Percentiles rank a stretch among this genome's conserved stretches.
These are phyloP conservation scores for Pantherophis vulpinus DNA, from an alignment of 2,797 vertebrate genomes.

Conservation along the genomic window DNA sequence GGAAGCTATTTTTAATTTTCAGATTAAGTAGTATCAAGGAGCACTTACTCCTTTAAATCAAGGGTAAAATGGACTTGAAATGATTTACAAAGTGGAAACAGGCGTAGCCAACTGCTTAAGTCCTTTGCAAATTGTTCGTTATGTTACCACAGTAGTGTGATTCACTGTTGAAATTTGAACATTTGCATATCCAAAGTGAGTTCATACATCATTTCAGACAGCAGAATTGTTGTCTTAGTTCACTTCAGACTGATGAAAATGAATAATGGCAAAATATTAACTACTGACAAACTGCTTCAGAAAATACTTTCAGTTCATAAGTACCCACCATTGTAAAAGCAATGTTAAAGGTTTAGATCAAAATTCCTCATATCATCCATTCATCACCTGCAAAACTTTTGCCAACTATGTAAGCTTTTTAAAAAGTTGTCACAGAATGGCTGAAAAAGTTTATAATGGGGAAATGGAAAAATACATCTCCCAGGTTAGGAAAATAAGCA, in stretches of 20 bases:
- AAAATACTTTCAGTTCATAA: slow-evolving; percentile 8
- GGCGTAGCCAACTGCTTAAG: slow-evolving; percentile 71
- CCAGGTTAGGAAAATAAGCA: not conserved
- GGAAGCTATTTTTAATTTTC: slow-evolving; percentile 57
- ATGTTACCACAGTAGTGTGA: slow-evolving; percentile 68
- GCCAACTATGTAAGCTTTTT: not conserved
- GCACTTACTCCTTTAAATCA: slow-evolving; percentile 64
- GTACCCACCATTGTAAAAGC: slow-evolving; percentile 27
- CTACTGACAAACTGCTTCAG: slow-evolving; percentile 32
- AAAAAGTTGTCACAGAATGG: slow-evolving; percentile 8
- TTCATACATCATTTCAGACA: slow-evolving; percentile 78
- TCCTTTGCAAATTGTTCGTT: slow-evolving; percentile 69
- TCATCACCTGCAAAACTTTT: slow-evolving; percentile 24
- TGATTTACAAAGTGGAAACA: slow-evolving; percentile 72
- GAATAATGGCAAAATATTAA: slow-evolving; percentile 52
- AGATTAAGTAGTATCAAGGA: slow-evolving; percentile 60
- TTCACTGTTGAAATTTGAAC: slow-evolving; percentile 67
- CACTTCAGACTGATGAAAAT: slow-evolving; percentile 54
- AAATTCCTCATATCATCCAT: slow-evolving; percentile 25
- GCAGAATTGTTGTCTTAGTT: slow-evolving; percentile 49
- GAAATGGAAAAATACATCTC: not conserved
- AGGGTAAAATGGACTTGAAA: slow-evolving; percentile 70
- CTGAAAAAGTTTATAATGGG: slow-evolving; percentile 1
- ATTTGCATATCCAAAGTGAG: slow-evolving; percentile 69
- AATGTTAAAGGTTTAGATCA: slow-evolving; percentile 19